phyloP scores from a whole-genome alignment of 2,113 vertebrate genomes.

The Pipra filicauda region DNA sequence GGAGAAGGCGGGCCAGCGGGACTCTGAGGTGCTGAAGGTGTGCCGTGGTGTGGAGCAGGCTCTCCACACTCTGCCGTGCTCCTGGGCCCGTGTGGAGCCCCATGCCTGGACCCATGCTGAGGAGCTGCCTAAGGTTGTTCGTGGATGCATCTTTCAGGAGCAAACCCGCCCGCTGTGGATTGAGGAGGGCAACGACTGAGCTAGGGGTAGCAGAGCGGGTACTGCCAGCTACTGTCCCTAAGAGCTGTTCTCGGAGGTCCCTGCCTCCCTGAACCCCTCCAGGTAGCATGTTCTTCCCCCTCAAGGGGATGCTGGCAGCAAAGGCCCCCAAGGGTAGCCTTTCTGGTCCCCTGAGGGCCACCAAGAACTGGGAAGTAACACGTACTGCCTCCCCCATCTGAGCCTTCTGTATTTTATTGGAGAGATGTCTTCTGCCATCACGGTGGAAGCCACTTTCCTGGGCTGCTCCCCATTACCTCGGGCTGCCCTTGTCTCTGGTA shows the following conservation, averaged over 20 bases:
- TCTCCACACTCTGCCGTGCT: constrained; percentile 69
- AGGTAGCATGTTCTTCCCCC: neutral
- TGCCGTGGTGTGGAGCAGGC: constrained; percentile 51
- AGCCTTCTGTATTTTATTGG: neutral
- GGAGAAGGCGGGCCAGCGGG: constrained; percentile 61
- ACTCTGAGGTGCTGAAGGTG: constrained; percentile 72
- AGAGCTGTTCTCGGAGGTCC: neutral
- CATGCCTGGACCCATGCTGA: constrained; percentile 55
- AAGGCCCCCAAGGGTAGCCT: neutral
- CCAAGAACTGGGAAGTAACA: neutral
- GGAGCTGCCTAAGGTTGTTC: constrained; percentile 76
- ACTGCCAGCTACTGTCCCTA: neutral
- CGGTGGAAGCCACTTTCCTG: neutral
- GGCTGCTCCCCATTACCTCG: neutral
- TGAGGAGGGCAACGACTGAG: constrained; percentile 46
- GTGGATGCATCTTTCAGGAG: constrained; percentile 75
- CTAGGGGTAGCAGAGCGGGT: neutral
- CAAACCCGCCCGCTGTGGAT: constrained; percentile 75
- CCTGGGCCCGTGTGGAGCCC: constrained; percentile 65
- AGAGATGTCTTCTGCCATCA: accelerated
- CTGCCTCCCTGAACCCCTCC: neutral
- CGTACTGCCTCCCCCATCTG: accelerated
- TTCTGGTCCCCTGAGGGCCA: neutral
- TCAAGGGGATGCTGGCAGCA: neutral
- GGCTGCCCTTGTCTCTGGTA: neutral